Evolutionary conservation across 2,888 invertebrate species (phyloP).

Genomic region (Cheilosia scutellata): DNA sequence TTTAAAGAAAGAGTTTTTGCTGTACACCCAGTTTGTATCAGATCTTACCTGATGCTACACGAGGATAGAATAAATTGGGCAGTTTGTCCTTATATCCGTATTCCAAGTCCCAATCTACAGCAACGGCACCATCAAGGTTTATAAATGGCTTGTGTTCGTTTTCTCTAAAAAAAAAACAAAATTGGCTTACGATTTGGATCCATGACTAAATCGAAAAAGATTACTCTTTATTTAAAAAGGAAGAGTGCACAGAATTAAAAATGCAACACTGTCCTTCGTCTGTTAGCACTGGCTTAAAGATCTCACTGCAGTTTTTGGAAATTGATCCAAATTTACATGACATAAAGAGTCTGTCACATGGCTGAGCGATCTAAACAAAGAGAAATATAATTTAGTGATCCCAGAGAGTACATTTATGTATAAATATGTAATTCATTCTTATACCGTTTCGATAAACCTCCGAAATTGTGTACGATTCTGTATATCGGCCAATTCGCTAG

Average conservation of each 20-base stretch:
- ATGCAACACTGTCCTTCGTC: constrained; percentile 94
- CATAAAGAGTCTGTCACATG: constrained; percentile 89
- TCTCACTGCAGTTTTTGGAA: constrained; percentile 86
- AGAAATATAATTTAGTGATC: not conserved
- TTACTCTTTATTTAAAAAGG: constrained; percentile 87
- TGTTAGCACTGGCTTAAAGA: constrained; percentile 90
- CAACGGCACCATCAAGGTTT: constrained; percentile 84
- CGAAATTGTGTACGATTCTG: constrained; percentile 46
- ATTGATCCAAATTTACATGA: constrained; percentile 88
- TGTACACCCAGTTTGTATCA: not conserved
- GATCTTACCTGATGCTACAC: constrained; percentile 83
- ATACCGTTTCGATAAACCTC: constrained; percentile 78
- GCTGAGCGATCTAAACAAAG: constrained; percentile 88
- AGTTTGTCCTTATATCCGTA: constrained; percentile 87
- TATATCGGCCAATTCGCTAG: constrained; percentile 57
- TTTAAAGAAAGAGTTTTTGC: not conserved
- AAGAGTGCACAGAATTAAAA: constrained; percentile 90
- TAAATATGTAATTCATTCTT: not conserved
- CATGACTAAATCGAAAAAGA: not conserved
- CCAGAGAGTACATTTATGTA: not conserved
- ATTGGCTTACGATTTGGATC: not conserved
- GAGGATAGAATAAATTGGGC: constrained; percentile 86
- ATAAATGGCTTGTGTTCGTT: not conserved
- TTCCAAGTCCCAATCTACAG: constrained; percentile 90
- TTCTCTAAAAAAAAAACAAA: constrained; percentile 21